A percentile compares a stretch with the other conserved stretches of the same genome.
Evolutionary conservation across 1,140 invertebrate genomes (phyloP).

Genomic region (Penaeus chinensis): DNA sequence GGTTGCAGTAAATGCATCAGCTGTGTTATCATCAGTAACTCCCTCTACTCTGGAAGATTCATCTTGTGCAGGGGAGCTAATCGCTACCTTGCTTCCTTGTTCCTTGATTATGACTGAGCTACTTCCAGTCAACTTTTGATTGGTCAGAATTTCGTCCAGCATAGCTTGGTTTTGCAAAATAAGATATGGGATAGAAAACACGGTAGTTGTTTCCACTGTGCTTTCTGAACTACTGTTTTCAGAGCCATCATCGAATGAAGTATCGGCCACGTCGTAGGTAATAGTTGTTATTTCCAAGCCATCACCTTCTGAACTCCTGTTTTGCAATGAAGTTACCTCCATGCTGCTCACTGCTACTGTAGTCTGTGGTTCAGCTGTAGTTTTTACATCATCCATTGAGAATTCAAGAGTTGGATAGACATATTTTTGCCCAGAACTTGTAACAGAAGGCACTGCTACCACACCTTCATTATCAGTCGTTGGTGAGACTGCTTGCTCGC

Average conservation of each 20-base stretch:
- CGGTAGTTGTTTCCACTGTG: constrained; percentile 6
- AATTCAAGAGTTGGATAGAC: no score
- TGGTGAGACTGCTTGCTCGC: no score
- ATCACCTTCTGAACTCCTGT: no score
- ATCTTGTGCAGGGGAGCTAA: constrained; percentile 21
- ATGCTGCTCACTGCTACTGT: no score
- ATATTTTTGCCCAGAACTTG: no score
- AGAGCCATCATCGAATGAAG: neutral
- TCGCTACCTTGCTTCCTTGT: constrained; percentile 46
- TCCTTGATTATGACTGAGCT: constrained; percentile 43
- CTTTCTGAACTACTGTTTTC: no score
- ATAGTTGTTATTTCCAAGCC: no score
- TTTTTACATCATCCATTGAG: no score
- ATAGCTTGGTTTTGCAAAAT: constrained; percentile 39
- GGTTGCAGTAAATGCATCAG: neutral
- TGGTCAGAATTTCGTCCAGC: constrained; percentile 34
- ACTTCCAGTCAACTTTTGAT: neutral
- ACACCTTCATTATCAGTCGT: neutral
- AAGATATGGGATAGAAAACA: constrained; percentile 29
- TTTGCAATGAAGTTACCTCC: no score
- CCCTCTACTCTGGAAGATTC: neutral
- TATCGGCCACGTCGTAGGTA: neutral
- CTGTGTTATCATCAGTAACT: neutral
- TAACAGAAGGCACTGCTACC: no score
- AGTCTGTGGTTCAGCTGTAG: no score